Evolutionary conservation across 2,797 vertebrate species (phyloP).

Genomic region (Pipistrellus pipistrellus): DNA sequence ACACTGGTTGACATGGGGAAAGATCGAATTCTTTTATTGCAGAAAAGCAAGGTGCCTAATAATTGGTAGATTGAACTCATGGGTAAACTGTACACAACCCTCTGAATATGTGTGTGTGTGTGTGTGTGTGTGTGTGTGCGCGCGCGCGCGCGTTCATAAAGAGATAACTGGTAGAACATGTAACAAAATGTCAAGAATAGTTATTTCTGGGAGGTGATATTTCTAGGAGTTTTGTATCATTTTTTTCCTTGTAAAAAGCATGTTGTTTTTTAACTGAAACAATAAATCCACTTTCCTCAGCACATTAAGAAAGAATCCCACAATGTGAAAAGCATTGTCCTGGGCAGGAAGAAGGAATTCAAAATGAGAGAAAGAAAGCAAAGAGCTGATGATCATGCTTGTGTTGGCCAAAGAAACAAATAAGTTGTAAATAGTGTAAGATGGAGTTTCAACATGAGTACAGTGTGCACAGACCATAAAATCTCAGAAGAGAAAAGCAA

Average conservation of each 20-base stretch:
- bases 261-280: conserved; percentile 10
- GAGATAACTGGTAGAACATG: background rate
- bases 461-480: background rate
- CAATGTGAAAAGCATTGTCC: background rate
- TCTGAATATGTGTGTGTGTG: background rate
- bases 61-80: background rate
- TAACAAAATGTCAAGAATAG: background rate
- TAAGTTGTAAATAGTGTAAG: background rate
- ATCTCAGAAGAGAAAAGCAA: background rate
- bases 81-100: background rate
- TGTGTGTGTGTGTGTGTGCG: background rate
- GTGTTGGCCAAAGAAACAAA: background rate
- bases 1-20: background rate
- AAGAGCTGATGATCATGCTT: background rate
- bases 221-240: background rate
- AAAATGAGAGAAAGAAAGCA: background rate
- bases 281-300: conserved; percentile 35
- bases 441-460: background rate
- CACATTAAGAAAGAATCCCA: background rate
- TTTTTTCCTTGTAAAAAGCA: conserved; percentile 32
- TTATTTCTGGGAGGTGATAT: background rate
- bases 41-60: background rate
- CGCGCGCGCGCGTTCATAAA: background rate
- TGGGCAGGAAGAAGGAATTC: background rate
- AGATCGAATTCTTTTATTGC: background rate